Evolutionary conservation across 2,797 vertebrate species (phyloP), one percentile per base, ranked within the genome.

Genomic region (Phylloscopus collybita): DNA sequence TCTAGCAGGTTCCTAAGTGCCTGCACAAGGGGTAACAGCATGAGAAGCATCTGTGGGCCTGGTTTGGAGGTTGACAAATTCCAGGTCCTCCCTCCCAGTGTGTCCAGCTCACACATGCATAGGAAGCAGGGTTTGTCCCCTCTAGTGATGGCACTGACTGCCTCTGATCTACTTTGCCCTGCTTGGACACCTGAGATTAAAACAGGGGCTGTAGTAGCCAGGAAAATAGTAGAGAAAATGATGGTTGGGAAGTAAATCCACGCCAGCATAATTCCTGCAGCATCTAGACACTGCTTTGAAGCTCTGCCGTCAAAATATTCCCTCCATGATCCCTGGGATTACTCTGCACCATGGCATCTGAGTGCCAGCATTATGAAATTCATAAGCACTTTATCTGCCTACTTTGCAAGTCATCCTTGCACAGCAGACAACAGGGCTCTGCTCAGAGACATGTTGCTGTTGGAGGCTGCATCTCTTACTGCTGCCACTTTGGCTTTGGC

Each of bases 271-370:
- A 32, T 22, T 95, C 57, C 86, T 80, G 61, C 64, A 90, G 60
- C 66, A 56, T 29, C 66, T 34, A 76, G 78, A 15, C 36, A 59
- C 84, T 32, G 40, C 87, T 86, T 94, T 94, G 91, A 91, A 94
- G 56, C 42, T 90, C 60, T 89, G 22, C 53, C 14, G 32, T 88
- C 60, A 13, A 82, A 92, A 75, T 13, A 11, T 60, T 27, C 7
- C 61, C 56, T 70, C 85, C 20, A 22, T 71, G 89, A 95, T 93
- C 92, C 78, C 27, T 50, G 50, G 60, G 90, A 90, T 92, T 80
- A 70, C 57, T n/a, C 8, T 17, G 59, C 34, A 16, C 57, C 5
- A 0, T 26, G 57, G 62, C 53, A 25, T 30, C 83, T 8, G 2
- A 89, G 86, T 50, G 61, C 86, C 74, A 38, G 32, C 26, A 23